phyloP scores from a whole-genome alignment of 2,113 vertebrate genomes.

The Psephotus haematonotus region DNA sequence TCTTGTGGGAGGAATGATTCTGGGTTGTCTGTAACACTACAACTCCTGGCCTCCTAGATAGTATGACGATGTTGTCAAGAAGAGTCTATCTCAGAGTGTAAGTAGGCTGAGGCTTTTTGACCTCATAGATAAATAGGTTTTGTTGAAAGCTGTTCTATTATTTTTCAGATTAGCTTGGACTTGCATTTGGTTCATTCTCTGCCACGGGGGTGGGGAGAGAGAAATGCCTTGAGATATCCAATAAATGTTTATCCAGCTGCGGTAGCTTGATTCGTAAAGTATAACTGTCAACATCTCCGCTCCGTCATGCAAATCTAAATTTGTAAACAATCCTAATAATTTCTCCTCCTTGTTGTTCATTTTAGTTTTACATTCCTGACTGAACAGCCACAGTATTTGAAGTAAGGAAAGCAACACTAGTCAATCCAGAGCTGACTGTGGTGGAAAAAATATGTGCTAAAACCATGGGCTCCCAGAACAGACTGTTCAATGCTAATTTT shows the following conservation, averaged over 20 bases:
- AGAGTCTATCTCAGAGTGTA: background rate
- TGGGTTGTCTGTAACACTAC: no score
- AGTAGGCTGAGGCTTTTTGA: conserved; percentile 51
- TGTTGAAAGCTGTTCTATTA: conserved; percentile 58
- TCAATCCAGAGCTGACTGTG: background rate
- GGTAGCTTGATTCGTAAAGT: conserved; percentile 29
- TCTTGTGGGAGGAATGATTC: no score
- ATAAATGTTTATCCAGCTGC: conserved; percentile 66
- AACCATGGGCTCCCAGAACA: conserved; percentile 36
- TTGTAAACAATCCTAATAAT: conserved; percentile 58
- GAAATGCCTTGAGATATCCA: conserved; percentile 6
- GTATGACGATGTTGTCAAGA: no score
- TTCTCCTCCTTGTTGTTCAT: background rate
- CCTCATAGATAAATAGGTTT: conserved; percentile 60
- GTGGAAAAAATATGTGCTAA: conserved; percentile 1
- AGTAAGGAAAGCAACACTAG: background rate
- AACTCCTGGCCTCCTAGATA: no score
- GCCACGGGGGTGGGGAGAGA: background rate
- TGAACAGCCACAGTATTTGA: background rate
- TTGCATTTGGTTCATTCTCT: conserved; percentile 38
- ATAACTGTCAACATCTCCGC: conserved; percentile 36
- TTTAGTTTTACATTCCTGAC: conserved; percentile 31
- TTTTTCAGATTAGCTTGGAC: conserved; percentile 62
- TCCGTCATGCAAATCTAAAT: conserved; percentile 53
- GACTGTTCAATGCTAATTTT: conserved; percentile 64